A percentile compares a stretch with the other conserved stretches of the same genome.
phyloP scores from a whole-genome alignment of 1,140 invertebrate species.

The Drosophila pseudoananassae region DNA sequence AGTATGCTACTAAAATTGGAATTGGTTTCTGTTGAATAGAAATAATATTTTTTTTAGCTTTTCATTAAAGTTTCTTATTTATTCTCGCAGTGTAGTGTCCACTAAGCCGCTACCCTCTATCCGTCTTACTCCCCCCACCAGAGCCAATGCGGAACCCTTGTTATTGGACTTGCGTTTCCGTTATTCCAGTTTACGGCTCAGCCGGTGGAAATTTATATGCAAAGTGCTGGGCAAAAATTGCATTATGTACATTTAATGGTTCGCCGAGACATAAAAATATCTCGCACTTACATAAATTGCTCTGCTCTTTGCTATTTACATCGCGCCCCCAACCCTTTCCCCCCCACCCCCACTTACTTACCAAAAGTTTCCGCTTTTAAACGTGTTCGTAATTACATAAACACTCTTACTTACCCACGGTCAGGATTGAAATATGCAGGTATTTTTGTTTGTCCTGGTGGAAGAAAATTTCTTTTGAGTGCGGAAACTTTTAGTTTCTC shows the following conservation, averaged over 20 bases:
- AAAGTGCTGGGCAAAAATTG: constrained; percentile 43
- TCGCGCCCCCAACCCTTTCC: constrained; percentile 20
- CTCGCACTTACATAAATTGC: constrained; percentile 60
- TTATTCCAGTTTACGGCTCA: constrained; percentile 35
- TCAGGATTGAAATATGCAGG: constrained; percentile 33
- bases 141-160: constrained; percentile 4
- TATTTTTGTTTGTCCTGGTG: constrained; percentile 45
- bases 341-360: constrained; percentile 5
- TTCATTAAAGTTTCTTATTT: neutral
- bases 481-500: constrained; percentile 38
- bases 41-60: too few species aligned
- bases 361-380: neutral
- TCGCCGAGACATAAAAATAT: constrained; percentile 48
- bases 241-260: constrained; percentile 64
- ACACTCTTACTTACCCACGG: constrained; percentile 9
- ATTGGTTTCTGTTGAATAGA: too few species aligned
- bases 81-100: constrained; percentile 17
- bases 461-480: constrained; percentile 24
- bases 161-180: constrained; percentile 64
- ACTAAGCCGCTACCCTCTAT: constrained; percentile 19
- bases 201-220: constrained; percentile 56
- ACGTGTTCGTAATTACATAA: constrained; percentile 64
- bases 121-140: constrained; percentile 4
- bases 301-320: constrained; percentile 40
- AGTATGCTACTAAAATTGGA: neutral